Evolutionary conservation across 2,113 vertebrate genomes (phyloP).

Genomic region (Cnemophilus loriae): DNA sequence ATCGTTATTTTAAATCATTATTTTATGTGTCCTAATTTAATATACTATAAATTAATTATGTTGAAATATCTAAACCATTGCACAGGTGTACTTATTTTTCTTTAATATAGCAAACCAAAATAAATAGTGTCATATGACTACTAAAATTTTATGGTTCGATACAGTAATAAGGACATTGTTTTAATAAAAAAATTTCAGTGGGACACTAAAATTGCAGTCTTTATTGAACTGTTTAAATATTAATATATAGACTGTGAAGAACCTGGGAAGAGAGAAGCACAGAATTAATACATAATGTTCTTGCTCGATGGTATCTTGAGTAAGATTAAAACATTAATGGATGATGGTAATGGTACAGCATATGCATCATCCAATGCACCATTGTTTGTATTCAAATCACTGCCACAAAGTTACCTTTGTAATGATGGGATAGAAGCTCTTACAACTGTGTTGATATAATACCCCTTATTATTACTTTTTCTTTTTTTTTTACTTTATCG

Average conservation of each 20-base stretch:
- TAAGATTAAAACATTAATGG: neutral
- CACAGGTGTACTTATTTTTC: neutral
- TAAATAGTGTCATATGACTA: neutral
- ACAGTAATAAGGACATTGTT: neutral
- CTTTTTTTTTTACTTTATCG: neutral
- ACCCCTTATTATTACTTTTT: neutral
- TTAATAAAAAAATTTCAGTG: neutral
- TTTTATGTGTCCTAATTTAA: neutral
- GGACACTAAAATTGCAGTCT: neutral
- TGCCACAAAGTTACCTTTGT: neutral
- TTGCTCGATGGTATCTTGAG: neutral
- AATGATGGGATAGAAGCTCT: neutral
- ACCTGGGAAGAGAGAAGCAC: neutral
- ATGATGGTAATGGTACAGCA: neutral
- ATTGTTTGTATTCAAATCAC: neutral
- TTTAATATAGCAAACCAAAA: neutral
- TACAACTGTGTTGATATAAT: neutral
- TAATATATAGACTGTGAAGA: neutral
- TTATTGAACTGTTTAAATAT: neutral
- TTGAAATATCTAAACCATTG: neutral
- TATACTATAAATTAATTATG: neutral
- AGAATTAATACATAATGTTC: neutral
- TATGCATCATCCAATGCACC: neutral
- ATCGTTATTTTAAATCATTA: neutral
- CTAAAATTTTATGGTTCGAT: neutral